These are phyloP conservation scores for Macaria liturata DNA, from an alignment of 2,888 invertebrate genomes.

Conservation along the genomic window DNA sequence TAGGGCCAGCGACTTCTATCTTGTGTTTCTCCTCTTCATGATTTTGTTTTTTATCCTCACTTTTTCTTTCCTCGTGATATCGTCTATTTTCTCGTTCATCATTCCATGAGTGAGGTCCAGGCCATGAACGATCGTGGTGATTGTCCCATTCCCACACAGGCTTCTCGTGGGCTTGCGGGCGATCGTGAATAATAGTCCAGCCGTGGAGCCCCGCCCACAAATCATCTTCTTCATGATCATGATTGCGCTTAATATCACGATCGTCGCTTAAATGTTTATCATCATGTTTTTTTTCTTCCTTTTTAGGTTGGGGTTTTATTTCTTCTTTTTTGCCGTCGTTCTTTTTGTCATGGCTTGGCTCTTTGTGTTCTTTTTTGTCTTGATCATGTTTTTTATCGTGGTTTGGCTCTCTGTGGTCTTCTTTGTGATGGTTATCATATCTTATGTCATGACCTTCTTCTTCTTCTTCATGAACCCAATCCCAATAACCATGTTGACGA, in stretches of 20 bases:
- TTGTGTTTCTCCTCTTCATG: not conserved
- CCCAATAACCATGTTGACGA: not conserved
- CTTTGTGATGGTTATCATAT: not conserved
- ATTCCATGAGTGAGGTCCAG: constrained; percentile 14
- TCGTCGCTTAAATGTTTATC: not conserved
- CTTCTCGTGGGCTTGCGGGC: constrained; percentile 1
- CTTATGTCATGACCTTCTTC: not conserved
- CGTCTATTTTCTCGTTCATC: not conserved
- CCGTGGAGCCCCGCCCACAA: constrained; percentile 6
- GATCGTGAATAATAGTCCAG: constrained; percentile 15
- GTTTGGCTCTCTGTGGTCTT: not conserved
- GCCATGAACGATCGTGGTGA: constrained; percentile 8
- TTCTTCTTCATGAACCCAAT: not conserved
- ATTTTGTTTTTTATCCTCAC: not conserved
- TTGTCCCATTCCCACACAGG: constrained; percentile 16
- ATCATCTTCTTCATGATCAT: not conserved
- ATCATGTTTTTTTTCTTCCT: not conserved
- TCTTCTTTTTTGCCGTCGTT: constrained; percentile 1
- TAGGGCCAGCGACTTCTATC: not conserved
- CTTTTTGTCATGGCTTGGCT: not conserved
- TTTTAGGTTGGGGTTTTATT: constrained; percentile 1
- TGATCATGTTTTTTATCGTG: not conserved
- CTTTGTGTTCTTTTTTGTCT: constrained; percentile 6
- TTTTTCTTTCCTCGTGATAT: constrained; percentile 4
- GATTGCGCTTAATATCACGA: no score